phyloP scores from a whole-genome alignment of 2,113 vertebrate species.

The Coptodon bakossiorum region DNA sequence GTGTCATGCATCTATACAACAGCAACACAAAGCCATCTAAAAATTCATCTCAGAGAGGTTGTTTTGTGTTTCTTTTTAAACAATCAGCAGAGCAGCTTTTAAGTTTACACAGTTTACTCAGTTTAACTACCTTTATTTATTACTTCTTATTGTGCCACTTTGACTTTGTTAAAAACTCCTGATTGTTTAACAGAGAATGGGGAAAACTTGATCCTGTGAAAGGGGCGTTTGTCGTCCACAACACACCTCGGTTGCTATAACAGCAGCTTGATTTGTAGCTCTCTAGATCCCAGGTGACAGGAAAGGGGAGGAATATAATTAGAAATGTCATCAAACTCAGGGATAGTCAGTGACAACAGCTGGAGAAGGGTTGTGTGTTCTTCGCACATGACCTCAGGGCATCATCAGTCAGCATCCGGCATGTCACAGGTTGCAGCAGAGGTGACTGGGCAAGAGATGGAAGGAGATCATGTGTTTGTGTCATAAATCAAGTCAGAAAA shows the following conservation, averaged over 20 bases:
- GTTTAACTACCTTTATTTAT: not conserved
- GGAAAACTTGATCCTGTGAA: conserved; percentile 41
- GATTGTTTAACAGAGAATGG: conserved; percentile 27
- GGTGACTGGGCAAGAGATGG: not conserved
- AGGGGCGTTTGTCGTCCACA: conserved; percentile 48
- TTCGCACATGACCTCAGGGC: conserved; percentile 43
- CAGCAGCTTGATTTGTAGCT: conserved; percentile 66
- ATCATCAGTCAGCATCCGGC: conserved; percentile 60
- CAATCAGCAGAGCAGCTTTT: not conserved
- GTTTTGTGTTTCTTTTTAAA: not conserved
- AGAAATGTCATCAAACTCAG: conserved; percentile 61
- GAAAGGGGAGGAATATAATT: conserved; percentile 61
- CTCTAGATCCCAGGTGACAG: conserved; percentile 51
- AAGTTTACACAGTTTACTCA: not conserved
- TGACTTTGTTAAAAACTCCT: conserved; percentile 7
- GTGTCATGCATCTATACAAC: not conserved
- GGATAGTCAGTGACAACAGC: conserved; percentile 59
- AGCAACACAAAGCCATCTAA: not conserved
- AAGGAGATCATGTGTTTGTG: conserved; percentile 19
- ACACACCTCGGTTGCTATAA: conserved; percentile 54
- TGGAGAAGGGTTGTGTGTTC: conserved; percentile 58
- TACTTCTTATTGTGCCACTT: not conserved
- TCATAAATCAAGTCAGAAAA: conserved; percentile 44
- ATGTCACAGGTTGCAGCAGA: conserved; percentile 31
- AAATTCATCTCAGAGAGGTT: not conserved